Conservation (phyloP, 1,140 invertebrate species). For the Zophobas atratus region DNA sequence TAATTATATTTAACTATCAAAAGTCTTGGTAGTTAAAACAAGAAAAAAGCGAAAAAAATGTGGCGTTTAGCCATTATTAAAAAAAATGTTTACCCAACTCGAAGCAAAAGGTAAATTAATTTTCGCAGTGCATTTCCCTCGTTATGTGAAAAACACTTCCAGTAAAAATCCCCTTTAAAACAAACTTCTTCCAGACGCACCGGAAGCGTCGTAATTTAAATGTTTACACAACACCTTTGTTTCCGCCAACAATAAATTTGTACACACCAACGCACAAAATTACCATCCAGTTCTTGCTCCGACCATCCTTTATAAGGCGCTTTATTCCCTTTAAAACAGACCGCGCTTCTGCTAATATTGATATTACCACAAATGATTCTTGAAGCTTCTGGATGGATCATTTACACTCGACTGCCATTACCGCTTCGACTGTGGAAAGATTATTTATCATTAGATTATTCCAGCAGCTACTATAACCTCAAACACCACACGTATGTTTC, state of each 20-base stretch:
- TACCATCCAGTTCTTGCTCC: not conserved
- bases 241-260: conserved; percentile 2
- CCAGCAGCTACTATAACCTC: no score
- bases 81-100: no score
- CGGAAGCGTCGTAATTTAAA: not conserved
- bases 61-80: no score
- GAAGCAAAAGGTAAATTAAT: no score
- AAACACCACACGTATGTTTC: no score
- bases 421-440: not conserved
- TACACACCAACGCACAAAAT: not conserved
- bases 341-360: not conserved
- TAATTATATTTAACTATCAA: no score
- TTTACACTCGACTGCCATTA: conserved; percentile 1
- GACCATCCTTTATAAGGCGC: not conserved
- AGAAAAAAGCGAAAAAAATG: no score
- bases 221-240: conserved; percentile 5
- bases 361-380: conserved; percentile 11
- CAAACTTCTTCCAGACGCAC: not conserved
- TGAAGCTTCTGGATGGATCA: not conserved
- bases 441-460: not conserved
- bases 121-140: no score
- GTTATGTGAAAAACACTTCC: no score
- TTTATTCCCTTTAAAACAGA: conserved; percentile 3
- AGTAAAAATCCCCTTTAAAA: not conserved
- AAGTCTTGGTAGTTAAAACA: no score